Conservation (phyloP, 2,113 vertebrate species). For the Peromyscus polionotus region DNA sequence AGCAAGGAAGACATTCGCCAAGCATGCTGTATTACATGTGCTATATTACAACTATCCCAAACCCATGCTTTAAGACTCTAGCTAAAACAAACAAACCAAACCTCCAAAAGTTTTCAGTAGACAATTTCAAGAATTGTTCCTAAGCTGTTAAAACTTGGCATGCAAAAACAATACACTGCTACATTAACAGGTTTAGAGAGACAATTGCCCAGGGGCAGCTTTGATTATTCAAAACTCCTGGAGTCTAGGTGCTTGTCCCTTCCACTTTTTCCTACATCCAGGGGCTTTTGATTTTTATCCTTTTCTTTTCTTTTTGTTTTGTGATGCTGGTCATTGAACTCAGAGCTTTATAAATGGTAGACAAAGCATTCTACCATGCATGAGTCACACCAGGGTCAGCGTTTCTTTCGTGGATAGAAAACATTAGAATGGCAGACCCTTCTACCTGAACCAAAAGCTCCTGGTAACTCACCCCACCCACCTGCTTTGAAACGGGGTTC, state of each 20-base stretch:
- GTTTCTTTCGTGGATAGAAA: background rate
- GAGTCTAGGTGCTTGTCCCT: background rate
- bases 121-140: slow-evolving; percentile 1
- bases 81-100: background rate
- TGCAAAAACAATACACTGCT: background rate
- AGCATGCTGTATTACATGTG: background rate
- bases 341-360: background rate
- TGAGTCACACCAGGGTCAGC: background rate
- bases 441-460: background rate
- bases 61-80: slow-evolving; percentile 5
- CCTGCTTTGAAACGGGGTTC: background rate
- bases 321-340: background rate
- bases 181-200: background rate
- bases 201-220: background rate
- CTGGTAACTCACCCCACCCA: too few species aligned
- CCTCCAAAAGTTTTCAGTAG: background rate
- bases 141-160: slow-evolving; percentile 26
- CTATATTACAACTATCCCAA: background rate
- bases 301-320: background rate
- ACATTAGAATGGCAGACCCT: background rate
- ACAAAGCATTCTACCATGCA: background rate
- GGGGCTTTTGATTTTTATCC: background rate
- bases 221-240: background rate
- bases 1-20: background rate
- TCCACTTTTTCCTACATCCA: background rate